Conservation (phyloP, 2,797 vertebrate species). For the Crocodylus rhombifer region DNA sequence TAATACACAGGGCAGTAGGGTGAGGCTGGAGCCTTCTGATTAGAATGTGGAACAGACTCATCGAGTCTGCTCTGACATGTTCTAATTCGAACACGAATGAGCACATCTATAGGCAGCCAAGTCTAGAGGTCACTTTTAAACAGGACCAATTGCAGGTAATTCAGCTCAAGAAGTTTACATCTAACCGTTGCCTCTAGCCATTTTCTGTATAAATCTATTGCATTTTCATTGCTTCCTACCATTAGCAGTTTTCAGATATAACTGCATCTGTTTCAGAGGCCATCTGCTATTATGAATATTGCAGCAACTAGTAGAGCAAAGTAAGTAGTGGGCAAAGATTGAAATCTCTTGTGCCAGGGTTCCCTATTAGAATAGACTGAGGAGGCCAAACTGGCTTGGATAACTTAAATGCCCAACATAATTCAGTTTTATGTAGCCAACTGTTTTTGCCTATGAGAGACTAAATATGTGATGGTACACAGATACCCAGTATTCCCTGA, state of each 20-base stretch:
- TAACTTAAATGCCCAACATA: background rate
- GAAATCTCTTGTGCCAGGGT: fast-evolving
- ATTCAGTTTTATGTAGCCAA: background rate
- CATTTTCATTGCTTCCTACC: background rate
- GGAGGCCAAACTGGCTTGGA: background rate
- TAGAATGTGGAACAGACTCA: too few relatives aligned
- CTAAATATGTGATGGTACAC: background rate
- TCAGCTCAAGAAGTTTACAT: background rate
- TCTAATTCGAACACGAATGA: too few relatives aligned
- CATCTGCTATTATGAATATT: conserved; percentile 20
- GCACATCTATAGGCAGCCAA: too few relatives aligned
- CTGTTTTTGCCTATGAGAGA: background rate
- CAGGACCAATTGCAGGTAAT: background rate
- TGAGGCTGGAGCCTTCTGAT: too few relatives aligned
- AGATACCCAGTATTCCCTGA: background rate
- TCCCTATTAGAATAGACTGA: background rate
- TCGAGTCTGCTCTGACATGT: too few relatives aligned
- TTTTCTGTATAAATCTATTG: background rate
- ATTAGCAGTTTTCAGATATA: background rate
- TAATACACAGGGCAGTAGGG: too few relatives aligned
- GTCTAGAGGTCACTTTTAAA: background rate
- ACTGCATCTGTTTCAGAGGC: background rate
- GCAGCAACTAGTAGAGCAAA: background rate
- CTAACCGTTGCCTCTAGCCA: background rate
- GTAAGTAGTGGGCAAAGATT: fast-evolving